Evolutionary conservation across 2,113 vertebrate species (phyloP).

Genomic region (Scalopus aquaticus): DNA sequence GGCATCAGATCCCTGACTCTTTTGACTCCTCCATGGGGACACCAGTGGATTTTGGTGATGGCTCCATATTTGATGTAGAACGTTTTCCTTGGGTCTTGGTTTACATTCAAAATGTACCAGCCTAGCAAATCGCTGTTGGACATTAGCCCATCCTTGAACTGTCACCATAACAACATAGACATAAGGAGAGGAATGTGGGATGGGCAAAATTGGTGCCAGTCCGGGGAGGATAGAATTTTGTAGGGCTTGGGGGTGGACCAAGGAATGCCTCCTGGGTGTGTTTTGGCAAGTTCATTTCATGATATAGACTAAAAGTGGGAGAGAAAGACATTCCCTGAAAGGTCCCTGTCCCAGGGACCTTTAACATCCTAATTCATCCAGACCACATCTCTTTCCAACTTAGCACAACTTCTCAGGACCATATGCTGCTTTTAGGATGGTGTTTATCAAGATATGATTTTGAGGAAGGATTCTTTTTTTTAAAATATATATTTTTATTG

Average conservation of each 20-base stretch:
- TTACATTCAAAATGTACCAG: slow-evolving; percentile 55
- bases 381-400: background rate
- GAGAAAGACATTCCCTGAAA: background rate
- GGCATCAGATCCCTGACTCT: background rate
- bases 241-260: background rate
- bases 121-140: slow-evolving; percentile 56
- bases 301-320: background rate
- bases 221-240: background rate
- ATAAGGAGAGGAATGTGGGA: slow-evolving; percentile 9
- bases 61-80: background rate
- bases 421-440: background rate
- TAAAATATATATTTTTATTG: no score
- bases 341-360: no score
- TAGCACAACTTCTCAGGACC: background rate
- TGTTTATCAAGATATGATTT: background rate
- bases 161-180: slow-evolving; percentile 69
- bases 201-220: background rate
- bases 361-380: background rate
- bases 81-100: slow-evolving; percentile 52
- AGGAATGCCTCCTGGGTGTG: background rate
- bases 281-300: background rate
- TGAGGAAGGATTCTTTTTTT: no score
- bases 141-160: slow-evolving; percentile 53
- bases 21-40: background rate
- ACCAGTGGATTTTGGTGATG: background rate